Base-by-base conservation (phyloP, 2,888 invertebrate genomes). In the Polyommatus icarus region DNA sequence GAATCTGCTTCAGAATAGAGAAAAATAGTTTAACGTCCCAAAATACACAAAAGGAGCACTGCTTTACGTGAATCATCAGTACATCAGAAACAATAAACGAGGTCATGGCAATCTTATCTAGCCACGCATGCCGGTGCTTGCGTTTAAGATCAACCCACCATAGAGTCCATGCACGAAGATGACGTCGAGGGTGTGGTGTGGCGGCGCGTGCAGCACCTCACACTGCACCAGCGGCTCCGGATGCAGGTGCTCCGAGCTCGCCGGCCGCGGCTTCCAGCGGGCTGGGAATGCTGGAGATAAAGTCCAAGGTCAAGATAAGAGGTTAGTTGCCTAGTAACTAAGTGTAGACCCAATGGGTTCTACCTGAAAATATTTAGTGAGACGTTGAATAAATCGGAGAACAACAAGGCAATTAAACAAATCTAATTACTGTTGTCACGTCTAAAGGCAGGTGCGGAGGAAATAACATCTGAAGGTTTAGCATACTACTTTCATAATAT, bases 101-200 rank as follows among this genome's bases (percentile, higher is more conserved):
- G 54, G 5, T 15, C 18, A 54, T 18, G 54, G 12, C 54, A 54
- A 15, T 18, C 4, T 18, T 18, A 76, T n/a, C 3, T 76, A 59
- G 61, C 29, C 36, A 8, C 59, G 36, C 3, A 32, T 40, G 15
- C n/a, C 20, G 57, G 15, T 15, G 4, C 54, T 67, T 61, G 29
- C 24, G 50, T 67, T 54, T 18, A 29, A 8, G 77, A 4, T 3
- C 15, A 73, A 61, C 86, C 85, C 80, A 94, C 96, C 97, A 84
- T 96, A 96, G 0, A 97, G 90, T 4, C 97, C 98, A 85, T 98
- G 98, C 0, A 98, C 95, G 84, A 98, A 97, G 29, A 98, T 95
- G 32, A 98, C 95, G 85, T 98, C 98, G 0, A 91, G 79, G 6
- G 83, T 84, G 32, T 87, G 90, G 0, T 76, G 36, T 0, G 54